These are phyloP conservation scores for Sebastes trivittatus DNA, from an alignment of 2,797 vertebrate species.

Conservation along the genomic window DNA sequence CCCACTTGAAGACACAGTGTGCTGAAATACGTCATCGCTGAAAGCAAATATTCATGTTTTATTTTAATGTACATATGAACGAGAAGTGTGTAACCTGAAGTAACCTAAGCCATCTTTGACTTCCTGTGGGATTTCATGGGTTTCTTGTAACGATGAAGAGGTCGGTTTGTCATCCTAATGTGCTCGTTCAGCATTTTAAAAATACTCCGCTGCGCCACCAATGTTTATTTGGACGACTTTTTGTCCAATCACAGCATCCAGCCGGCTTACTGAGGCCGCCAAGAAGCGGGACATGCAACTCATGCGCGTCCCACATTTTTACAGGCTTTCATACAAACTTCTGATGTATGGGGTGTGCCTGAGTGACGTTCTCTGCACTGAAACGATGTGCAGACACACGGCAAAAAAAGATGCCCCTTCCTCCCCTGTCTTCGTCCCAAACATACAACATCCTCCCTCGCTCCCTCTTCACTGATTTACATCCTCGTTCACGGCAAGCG, in stretches of 20 bases:
- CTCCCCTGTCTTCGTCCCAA: conserved; percentile 37
- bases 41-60: conserved; percentile 40
- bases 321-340: conserved; percentile 44
- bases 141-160: conserved; percentile 19
- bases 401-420: conserved; percentile 24
- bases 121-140: background rate
- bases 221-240: conserved; percentile 45
- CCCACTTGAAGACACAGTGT: conserved; percentile 21
- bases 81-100: conserved; percentile 38
- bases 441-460: conserved; percentile 53
- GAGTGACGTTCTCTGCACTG: conserved; percentile 29
- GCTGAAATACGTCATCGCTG: conserved; percentile 25
- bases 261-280: conserved; percentile 13
- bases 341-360: conserved; percentile 33
- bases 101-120: conserved; percentile 20
- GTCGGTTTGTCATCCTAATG: conserved; percentile 40
- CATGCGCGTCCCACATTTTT: conserved; percentile 40
- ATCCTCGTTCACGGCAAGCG: conserved; percentile 44
- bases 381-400: conserved; percentile 47
- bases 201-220: conserved; percentile 45
- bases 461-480: conserved; percentile 53
- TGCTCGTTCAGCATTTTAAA: conserved; percentile 41
- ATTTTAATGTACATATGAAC: conserved; percentile 25
- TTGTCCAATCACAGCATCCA: conserved; percentile 43
- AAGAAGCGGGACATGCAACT: conserved; percentile 34